Conservation (phyloP, 2,797 vertebrate species). For the Capromys pilorides region DNA sequence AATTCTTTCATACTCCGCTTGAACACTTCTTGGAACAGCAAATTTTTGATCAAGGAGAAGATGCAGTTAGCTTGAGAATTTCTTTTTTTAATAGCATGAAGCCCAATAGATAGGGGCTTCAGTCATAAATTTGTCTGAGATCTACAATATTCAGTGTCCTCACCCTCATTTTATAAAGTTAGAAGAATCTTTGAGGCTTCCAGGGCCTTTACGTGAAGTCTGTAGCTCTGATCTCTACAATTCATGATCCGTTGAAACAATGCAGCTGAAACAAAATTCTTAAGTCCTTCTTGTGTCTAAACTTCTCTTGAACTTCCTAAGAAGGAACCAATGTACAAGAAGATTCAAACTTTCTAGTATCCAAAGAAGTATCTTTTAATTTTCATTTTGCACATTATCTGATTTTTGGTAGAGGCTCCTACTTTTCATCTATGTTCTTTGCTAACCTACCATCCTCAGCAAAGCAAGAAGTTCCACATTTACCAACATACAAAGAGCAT, state of each 20-base stretch:
- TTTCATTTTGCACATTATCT: background rate
- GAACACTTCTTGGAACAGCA: background rate
- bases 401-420: background rate
- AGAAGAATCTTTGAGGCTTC: background rate
- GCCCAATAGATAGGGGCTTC: rapidly evolving
- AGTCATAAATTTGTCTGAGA: background rate
- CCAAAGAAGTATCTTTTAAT: background rate
- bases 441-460: background rate
- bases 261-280: background rate
- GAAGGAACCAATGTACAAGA: background rate
- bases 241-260: background rate
- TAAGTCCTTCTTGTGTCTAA: background rate
- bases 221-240: background rate
- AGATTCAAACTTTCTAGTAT: background rate
- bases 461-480: background rate
- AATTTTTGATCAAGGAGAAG: background rate
- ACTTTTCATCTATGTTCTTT: background rate
- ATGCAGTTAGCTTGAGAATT: background rate
- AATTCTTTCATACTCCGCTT: background rate
- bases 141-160: background rate
- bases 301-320: background rate
- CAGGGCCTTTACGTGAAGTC: no score
- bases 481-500: background rate
- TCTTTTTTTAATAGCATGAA: background rate
- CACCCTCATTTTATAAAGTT: background rate